Evolutionary conservation across 2,797 vertebrate species (phyloP).

Genomic region (Tiaroga cobitis): DNA sequence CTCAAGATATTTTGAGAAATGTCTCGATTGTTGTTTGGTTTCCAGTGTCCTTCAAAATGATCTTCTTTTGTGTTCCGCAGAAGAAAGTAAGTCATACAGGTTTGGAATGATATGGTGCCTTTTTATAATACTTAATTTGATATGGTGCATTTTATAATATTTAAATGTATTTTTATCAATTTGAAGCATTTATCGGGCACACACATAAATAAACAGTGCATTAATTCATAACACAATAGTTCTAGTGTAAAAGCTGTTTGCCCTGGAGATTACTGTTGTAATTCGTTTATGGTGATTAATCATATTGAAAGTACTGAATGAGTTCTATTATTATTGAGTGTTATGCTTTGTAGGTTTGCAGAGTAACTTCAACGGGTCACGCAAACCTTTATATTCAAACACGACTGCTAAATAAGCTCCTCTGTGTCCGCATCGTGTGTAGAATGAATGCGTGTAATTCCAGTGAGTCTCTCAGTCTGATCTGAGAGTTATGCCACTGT

Average conservation of each 20-base stretch:
- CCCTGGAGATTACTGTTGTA: neutral
- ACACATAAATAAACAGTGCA: neutral
- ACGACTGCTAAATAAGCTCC: constrained; percentile 19
- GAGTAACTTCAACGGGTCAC: neutral
- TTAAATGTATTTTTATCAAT: neutral
- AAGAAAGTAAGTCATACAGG: neutral
- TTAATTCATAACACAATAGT: constrained; percentile 4
- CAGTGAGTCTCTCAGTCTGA: constrained; percentile 6
- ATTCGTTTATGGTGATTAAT: neutral
- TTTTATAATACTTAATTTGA: neutral
- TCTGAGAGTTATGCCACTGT: constrained; percentile 20
- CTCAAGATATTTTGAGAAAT: neutral
- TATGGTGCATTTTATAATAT: neutral
- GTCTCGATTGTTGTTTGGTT: neutral
- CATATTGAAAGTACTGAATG: neutral
- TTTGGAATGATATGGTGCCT: neutral
- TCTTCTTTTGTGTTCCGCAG: neutral
- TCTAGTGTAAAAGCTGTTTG: neutral
- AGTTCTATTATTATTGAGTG: neutral
- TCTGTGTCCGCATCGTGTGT: neutral
- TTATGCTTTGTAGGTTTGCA: constrained; percentile 4
- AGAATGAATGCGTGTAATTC: constrained; percentile 6
- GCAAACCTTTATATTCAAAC: neutral
- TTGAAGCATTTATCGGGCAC: neutral
- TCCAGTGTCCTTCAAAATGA: neutral